Evolutionary conservation across 2,113 vertebrate species (phyloP), one percentile per base, ranked within the genome.

Genomic region (Antigone vipio): DNA sequence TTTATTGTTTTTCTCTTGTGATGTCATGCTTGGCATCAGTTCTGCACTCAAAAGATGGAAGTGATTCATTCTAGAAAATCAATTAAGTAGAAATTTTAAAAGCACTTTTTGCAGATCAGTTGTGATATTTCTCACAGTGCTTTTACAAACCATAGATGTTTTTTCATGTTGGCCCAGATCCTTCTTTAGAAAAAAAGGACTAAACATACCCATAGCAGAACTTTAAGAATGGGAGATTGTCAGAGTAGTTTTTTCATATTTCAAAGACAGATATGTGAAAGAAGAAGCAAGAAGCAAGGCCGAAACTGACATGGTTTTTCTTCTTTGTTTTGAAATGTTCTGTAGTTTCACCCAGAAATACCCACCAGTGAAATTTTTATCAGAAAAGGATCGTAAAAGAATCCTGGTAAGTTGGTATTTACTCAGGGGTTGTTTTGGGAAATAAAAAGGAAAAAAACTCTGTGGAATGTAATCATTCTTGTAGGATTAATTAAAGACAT

Each of bases 351-450:
- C 98, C 68, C 99, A 99, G 98, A 99, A 99, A 97, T 99, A 99
- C 64, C 99, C 99, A 19, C 99, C 99, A 1, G 99, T 99, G 92
- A 99, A 99, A 97, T 99, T 99, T 98, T 98, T 99, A 63, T 99
- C 99, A 15, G 99, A 99, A 97, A 99, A 99, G 96, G 99, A 99
- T 96, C 98, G 99, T 72, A 99, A 99, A 97, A 98, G 99, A 98
- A 99, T 99, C 97, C 96, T 99, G 99, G 99, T 99, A 98, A 98
- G 99, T 96, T 92, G 82, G 23, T 47, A 47, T 91, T 83, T 96
- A 62, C 5, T 94, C 4, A 5, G 29, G 53, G 49, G 3, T 73
- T 72, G 10, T 90, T 86, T 30, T 4, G 71, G 78, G 62, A 64
- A 67, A 45, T 45, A 15, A 50, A 50, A 42, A 42, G 40, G 14